phyloP scores from a whole-genome alignment of 2,797 vertebrate species.

The Acanthopagrus latus region DNA sequence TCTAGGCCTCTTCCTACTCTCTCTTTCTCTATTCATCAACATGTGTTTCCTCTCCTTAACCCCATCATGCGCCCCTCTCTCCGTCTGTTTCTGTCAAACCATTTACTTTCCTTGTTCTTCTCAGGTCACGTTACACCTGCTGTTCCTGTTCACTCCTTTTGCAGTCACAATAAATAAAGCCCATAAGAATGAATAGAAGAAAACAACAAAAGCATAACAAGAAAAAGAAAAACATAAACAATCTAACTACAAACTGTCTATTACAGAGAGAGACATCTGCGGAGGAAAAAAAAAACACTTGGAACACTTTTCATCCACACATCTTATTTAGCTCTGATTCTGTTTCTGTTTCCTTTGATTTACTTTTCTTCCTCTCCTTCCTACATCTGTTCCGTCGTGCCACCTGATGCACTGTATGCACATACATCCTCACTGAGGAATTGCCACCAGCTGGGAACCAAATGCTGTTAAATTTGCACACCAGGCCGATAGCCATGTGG shows the following conservation, averaged over 20 bases:
- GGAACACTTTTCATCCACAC: not conserved
- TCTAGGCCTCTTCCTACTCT: slow-evolving; percentile 19
- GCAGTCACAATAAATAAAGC: not conserved
- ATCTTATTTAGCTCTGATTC: not conserved
- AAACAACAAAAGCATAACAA: not conserved
- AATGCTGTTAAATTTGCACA: slow-evolving; percentile 45
- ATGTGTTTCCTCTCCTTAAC: slow-evolving; percentile 27
- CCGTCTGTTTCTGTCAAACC: not conserved
- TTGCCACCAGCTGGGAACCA: slow-evolving; percentile 54
- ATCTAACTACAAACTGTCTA: no score
- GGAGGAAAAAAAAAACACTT: not conserved
- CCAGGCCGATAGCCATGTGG: slow-evolving; percentile 41
- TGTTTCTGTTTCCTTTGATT: not conserved
- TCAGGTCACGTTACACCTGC: not conserved
- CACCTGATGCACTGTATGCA: slow-evolving; percentile 35
- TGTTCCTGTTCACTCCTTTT: not conserved
- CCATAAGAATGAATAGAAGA: not conserved
- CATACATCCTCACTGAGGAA: slow-evolving; percentile 25
- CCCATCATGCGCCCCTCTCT: slow-evolving; percentile 1
- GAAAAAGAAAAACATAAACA: not conserved
- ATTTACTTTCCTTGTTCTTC: not conserved
- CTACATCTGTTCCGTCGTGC: slow-evolving; percentile 13
- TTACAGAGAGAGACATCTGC: not conserved
- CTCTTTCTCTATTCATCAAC: slow-evolving; percentile 37
- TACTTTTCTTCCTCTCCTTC: not conserved